These are phyloP conservation scores for Trichomalopsis sarcophagae DNA, from an alignment of 1,140 invertebrate species.

Conservation along the genomic window DNA sequence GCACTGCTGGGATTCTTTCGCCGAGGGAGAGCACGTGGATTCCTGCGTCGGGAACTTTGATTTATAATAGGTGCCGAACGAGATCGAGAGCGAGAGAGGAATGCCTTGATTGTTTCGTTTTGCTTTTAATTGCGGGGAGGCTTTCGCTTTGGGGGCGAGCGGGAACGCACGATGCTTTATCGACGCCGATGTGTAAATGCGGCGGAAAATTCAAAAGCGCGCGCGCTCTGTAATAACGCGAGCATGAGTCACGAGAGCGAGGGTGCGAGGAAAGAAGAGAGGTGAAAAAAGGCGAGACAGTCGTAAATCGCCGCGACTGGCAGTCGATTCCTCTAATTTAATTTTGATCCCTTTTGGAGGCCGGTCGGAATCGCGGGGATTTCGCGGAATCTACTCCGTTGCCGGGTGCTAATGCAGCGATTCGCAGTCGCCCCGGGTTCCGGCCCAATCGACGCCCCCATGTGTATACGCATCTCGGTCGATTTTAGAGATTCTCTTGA, in stretches of 20 bases:
- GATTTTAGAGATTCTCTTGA: background rate
- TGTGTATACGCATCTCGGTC: too few relatives aligned
- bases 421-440: conserved; percentile 28
- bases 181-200: background rate
- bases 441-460: background rate
- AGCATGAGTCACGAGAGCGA: background rate
- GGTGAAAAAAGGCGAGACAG: conserved; percentile 24
- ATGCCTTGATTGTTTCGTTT: background rate
- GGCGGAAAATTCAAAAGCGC: background rate
- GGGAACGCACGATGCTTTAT: background rate
- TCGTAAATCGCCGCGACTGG: conserved; percentile 32
- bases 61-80: background rate
- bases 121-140: background rate
- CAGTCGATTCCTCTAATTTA: conserved; percentile 50
- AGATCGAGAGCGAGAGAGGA: background rate
- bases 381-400: conserved; percentile 32
- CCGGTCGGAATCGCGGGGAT: conserved; percentile 13
- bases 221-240: background rate
- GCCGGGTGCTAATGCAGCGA: conserved; percentile 39
- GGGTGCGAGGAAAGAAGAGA: background rate
- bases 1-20: background rate
- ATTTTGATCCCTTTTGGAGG: conserved; percentile 41
- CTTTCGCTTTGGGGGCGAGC: background rate
- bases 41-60: background rate
- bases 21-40: background rate